These are phyloP conservation scores for Hyles lineata DNA, from an alignment of 2,888 invertebrate genomes.

Conservation along the genomic window DNA sequence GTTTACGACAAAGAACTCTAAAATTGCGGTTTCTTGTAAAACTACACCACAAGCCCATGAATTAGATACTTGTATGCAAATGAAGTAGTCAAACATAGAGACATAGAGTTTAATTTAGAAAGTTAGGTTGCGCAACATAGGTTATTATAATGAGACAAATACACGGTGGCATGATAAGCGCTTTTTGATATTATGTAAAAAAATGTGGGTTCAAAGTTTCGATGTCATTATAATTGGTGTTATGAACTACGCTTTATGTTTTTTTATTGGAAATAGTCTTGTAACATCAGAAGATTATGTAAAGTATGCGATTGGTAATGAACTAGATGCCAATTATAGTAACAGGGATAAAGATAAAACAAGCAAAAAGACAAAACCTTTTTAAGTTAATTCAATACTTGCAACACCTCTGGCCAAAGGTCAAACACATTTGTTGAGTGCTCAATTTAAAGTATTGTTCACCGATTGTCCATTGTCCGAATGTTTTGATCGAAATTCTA, in stretches of 20 bases:
- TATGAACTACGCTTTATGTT: not conserved
- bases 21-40: conserved; percentile 11
- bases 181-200: conserved; percentile 20
- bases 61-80: conserved; percentile 24
- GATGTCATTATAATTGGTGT: not conserved
- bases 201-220: not conserved
- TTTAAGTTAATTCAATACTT: too few relatives aligned
- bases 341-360: too few relatives aligned
- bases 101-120: conserved; percentile 21
- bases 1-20: not conserved
- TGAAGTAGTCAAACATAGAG: conserved; percentile 17
- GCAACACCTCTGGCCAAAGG: too few relatives aligned
- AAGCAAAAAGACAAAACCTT: too few relatives aligned
- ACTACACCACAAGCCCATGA: not conserved
- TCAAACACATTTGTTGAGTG: not conserved
- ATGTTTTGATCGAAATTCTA: not conserved
- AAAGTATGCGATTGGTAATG: too few relatives aligned
- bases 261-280: not conserved
- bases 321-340: too few relatives aligned
- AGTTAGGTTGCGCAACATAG: conserved; percentile 1
- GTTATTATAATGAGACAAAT: conserved; percentile 12
- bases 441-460: not conserved
- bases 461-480: not conserved
- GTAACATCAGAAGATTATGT: too few relatives aligned
- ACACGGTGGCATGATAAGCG: not conserved